A percentile compares a stretch with the other conserved stretches of the same genome.
phyloP scores from a whole-genome alignment of 2,113 vertebrate genomes.

The Ophiodon elongatus region DNA sequence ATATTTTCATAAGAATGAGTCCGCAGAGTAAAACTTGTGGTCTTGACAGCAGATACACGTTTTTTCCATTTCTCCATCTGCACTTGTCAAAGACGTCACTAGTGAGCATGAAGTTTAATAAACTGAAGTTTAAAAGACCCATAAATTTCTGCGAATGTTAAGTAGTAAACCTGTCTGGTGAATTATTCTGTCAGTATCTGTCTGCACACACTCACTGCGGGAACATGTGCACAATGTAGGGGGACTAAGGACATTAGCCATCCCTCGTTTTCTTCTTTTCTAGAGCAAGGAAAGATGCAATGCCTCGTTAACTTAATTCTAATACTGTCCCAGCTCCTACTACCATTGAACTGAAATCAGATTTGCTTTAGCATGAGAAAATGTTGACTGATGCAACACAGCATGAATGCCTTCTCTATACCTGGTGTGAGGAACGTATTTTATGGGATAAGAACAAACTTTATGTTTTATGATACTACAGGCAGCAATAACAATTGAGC shows the following conservation, averaged over 20 bases:
- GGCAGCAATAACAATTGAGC: background rate
- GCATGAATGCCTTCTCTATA: background rate
- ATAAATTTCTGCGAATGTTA: conserved; percentile 35
- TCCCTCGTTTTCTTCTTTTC: conserved; percentile 8
- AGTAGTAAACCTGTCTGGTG: conserved; percentile 20
- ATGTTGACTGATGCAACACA: background rate
- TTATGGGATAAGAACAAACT: background rate
- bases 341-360: background rate
- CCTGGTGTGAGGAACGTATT: background rate
- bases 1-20: background rate
- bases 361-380: background rate
- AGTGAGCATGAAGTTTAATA: background rate
- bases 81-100: background rate
- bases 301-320: background rate
- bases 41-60: background rate
- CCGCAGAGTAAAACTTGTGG: background rate
- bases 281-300: background rate
- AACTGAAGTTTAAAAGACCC: background rate
- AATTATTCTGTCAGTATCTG: background rate
- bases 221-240: background rate
- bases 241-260: background rate
- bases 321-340: background rate
- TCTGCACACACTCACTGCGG: background rate
- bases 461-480: background rate
- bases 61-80: conserved; percentile 12